phyloP scores from a whole-genome alignment of 2,888 invertebrate genomes.

The Yponomeuta cagnagella region DNA sequence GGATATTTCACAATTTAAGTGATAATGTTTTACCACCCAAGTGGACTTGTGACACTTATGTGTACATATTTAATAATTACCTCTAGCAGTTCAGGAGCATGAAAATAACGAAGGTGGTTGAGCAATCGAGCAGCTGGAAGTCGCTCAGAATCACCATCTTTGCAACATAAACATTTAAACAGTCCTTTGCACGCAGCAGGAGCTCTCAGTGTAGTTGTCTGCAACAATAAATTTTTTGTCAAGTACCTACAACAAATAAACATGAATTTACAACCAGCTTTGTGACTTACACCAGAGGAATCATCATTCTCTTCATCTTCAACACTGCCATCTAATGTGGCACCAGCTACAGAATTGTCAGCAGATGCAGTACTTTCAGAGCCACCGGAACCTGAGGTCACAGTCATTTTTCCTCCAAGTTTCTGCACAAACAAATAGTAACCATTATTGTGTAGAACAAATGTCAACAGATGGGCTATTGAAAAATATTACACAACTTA shows the following conservation, averaged over 20 bases:
- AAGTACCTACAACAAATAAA: too few species aligned
- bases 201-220: slow-evolving; percentile 25
- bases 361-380: slow-evolving; percentile 41
- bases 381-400: slow-evolving; percentile 43
- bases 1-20: too few species aligned
- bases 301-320: slow-evolving; percentile 43
- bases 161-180: slow-evolving; percentile 70
- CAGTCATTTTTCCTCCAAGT: slow-evolving; percentile 46
- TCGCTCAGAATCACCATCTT: slow-evolving; percentile 50
- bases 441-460: too few species aligned
- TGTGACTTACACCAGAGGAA: background rate
- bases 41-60: too few species aligned
- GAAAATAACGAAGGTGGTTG: slow-evolving; percentile 69
- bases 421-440: slow-evolving; percentile 38
- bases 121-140: slow-evolving; percentile 62
- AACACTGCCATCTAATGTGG: slow-evolving; percentile 33
- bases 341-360: slow-evolving; percentile 37
- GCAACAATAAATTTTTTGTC: background rate
- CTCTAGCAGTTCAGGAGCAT: slow-evolving; percentile 63
- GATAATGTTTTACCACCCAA: too few species aligned
- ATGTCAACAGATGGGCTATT: too few species aligned
- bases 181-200: slow-evolving; percentile 60
- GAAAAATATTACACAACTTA: slow-evolving; percentile 36
- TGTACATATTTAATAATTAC: slow-evolving; percentile 32
- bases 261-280: too few species aligned